These are phyloP conservation scores for Sycophaga agraensis DNA, from an alignment of 1,140 invertebrate genomes.

Conservation along the genomic window DNA sequence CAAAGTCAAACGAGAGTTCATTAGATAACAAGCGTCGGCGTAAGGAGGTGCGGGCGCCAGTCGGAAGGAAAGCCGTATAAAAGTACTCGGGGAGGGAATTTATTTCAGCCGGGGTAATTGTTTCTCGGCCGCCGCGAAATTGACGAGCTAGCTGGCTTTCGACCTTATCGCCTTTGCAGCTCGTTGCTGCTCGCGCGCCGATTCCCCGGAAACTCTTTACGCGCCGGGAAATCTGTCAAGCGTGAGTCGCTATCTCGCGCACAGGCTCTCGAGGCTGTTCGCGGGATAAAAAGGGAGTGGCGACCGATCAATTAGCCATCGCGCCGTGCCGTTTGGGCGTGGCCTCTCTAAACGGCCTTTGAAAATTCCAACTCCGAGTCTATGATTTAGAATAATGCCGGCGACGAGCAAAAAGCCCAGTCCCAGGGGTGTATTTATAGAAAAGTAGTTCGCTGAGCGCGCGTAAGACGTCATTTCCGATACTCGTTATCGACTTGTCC, in stretches of 20 bases:
- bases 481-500: no score
- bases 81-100: not conserved
- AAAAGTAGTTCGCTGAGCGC: no score
- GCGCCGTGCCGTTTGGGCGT: no score
- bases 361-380: no score
- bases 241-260: conserved; percentile 6
- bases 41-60: not conserved
- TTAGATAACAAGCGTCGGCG: not conserved
- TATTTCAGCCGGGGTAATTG: conserved; percentile 14
- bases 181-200: not conserved
- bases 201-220: not conserved
- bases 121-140: conserved; percentile 4
- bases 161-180: conserved; percentile 21
- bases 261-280: no score
- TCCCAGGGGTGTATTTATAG: no score
- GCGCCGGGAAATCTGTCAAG: conserved; percentile 10
- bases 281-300: no score
- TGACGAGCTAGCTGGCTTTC: conserved; percentile 5
- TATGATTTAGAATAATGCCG: no score
- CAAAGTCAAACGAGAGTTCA: not conserved
- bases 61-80: not conserved
- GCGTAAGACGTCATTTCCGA: no score
- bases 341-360: no score
- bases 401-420: no score
- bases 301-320: no score